Evolutionary conservation across 2,797 vertebrate genomes (phyloP).

Genomic region (Neostethus bicornis): DNA sequence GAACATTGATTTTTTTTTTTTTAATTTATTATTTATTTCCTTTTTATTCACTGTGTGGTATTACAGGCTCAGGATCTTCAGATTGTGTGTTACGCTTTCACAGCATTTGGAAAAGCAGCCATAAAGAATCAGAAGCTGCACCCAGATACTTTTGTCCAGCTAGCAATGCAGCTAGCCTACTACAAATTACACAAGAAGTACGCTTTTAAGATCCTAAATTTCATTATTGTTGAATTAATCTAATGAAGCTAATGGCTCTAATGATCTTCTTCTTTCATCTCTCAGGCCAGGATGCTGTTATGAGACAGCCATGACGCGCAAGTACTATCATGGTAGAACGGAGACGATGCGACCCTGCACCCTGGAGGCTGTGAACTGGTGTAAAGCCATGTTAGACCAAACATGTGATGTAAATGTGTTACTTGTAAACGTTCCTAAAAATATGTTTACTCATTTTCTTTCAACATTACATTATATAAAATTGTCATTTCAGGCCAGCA

Average conservation of each 20-base stretch:
- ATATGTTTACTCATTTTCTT: background rate
- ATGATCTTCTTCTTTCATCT: conserved; percentile 10
- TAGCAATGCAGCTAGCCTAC: conserved; percentile 92
- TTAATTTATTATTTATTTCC: too few relatives aligned
- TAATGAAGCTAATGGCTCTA: background rate
- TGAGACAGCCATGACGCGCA: conserved; percentile 92
- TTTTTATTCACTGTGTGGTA: conserved; percentile 29
- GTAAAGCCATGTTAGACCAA: conserved; percentile 87
- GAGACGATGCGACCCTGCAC: conserved; percentile 94
- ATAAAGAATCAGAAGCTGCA: conserved; percentile 89
- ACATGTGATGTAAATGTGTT: conserved; percentile 73
- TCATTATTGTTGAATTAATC: background rate
- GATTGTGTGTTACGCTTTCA: conserved; percentile 85
- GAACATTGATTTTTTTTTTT: background rate
- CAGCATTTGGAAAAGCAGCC: conserved; percentile 88
- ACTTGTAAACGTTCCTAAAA: background rate
- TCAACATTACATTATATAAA: background rate
- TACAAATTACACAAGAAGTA: conserved; percentile 87
- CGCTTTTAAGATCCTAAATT: conserved; percentile 8
- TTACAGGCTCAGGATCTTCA: conserved; percentile 86
- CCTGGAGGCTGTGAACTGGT: conserved; percentile 87
- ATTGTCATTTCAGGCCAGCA: conserved; percentile 68
- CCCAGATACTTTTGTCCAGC: conserved; percentile 93
- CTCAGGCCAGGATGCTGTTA: conserved; percentile 92
- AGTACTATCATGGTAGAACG: conserved; percentile 94